A percentile compares a stretch with the other conserved stretches of the same genome.
phyloP scores from a whole-genome alignment of 2,113 vertebrate genomes.

The Mungos mungo region DNA sequence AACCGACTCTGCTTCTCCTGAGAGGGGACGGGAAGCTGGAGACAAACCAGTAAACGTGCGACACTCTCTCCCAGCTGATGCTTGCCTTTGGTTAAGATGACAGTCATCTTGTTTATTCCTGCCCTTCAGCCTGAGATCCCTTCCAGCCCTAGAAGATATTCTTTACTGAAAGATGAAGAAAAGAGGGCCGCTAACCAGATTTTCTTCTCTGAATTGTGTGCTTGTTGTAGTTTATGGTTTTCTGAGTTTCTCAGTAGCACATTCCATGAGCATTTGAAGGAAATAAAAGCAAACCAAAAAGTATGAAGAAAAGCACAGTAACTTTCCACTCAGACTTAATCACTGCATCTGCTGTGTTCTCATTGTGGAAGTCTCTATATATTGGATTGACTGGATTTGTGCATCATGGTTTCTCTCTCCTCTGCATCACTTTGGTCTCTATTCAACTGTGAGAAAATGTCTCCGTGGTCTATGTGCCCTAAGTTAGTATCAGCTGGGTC shows the following conservation, averaged over 20 bases:
- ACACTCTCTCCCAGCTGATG: neutral
- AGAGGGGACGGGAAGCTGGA: neutral
- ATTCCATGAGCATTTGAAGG: neutral
- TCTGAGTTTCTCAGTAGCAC: neutral
- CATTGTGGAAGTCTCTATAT: neutral
- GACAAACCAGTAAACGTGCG: no score
- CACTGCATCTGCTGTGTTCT: neutral
- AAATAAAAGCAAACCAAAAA: neutral
- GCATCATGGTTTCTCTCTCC: neutral
- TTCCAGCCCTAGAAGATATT: neutral
- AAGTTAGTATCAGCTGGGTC: neutral
- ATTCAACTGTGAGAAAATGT: neutral
- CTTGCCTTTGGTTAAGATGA: neutral
- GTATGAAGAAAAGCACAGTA: slow-evolving; percentile 30
- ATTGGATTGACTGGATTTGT: neutral
- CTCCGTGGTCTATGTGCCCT: neutral
- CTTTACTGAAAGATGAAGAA: neutral
- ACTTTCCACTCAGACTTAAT: neutral
- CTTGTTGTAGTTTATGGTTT: neutral
- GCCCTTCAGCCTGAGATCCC: neutral
- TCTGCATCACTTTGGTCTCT: neutral
- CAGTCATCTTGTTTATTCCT: neutral
- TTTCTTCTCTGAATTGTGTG: neutral
- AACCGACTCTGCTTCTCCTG: neutral
- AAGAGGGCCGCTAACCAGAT: neutral